Evolutionary conservation across 37 sponge, comb jelly and placozoan species (phyloP).

Genomic region (Spongia lamella): DNA sequence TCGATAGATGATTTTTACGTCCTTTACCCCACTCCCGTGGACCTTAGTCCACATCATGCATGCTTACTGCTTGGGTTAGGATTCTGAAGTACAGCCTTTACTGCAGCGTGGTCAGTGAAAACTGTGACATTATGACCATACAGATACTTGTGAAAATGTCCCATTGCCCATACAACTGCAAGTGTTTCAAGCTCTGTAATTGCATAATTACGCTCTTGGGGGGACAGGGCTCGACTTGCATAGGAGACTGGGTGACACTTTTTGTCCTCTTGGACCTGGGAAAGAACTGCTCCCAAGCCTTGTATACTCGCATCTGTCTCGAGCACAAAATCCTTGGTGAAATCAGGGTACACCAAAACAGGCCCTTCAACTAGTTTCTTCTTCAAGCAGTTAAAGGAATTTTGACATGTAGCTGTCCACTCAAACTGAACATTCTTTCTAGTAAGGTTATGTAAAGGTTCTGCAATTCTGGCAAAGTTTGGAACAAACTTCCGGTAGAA

Average conservation of each 20-base stretch:
- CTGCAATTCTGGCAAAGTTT: no score
- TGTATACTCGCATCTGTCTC: conserved; percentile 50
- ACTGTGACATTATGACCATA: conserved; percentile 49
- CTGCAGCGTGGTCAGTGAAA: conserved; percentile 61
- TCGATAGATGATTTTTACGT: conserved; percentile 33
- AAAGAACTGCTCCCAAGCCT: conserved; percentile 50
- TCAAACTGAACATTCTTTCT: no score
- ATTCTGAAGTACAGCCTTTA: conserved; percentile 54
- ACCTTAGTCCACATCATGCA: conserved; percentile 63
- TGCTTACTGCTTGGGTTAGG: conserved; percentile 58
- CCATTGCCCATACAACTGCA: conserved; percentile 62
- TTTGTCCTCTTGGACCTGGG: conserved; percentile 27
- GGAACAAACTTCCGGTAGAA: no score
- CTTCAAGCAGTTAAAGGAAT: no score
- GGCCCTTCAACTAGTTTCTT: conserved; percentile 26
- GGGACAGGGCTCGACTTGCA: conserved; percentile 49
- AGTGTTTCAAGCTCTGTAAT: conserved; percentile 71
- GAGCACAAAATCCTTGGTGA: conserved; percentile 33
- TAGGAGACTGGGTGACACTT: conserved; percentile 49
- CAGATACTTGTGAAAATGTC: conserved; percentile 38
- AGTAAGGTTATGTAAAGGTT: no score
- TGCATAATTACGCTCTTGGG: conserved; percentile 46
- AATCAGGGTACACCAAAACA: conserved; percentile 29
- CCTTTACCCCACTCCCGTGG: conserved; percentile 35
- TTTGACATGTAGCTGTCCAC: no score